Evolutionary conservation across 2,113 vertebrate genomes (phyloP), one percentile per base, ranked within the genome.

Genomic region (Syrmaticus mikado): DNA sequence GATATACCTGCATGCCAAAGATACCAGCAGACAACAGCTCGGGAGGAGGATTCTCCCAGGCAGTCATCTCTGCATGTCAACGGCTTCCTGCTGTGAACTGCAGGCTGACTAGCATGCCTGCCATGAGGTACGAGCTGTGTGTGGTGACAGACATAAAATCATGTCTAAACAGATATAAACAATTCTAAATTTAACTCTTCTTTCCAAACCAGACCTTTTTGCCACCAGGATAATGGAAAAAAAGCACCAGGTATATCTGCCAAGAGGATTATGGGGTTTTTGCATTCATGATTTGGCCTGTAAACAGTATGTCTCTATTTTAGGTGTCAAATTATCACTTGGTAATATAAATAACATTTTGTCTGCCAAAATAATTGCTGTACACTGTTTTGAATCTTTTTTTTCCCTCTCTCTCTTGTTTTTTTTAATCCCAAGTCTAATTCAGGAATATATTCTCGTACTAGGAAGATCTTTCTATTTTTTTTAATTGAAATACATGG

Each of bases 291-390:
- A 77, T 48, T 73, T 85, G 70, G 72, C 45, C 57, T 66, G 38
- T 57, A 93, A 83, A 88, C 11, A 67, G 41, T 58, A 77, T 2
- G n/a, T 36, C 65, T 89, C 22, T 40, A 66, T 10, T 73, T 76
- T 73, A 41, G 50, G 82, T 87, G 83, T 60, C 46, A 64, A 72
- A 60, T 94, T 90, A 58, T 38, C 65, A 50, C 36, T 78, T 27
- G 58, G 52, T 90, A 78, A 72, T 88, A 70, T 58, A 77, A 90
- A 88, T 60, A 34, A 80, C 30, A 18, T 62, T 67, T 87, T 89
- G 43, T 34, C 64, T 90, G 82, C 28, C 75, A 93, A 93, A 94
- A 82, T 89, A 85, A 77, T 81, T 87, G 55, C 43, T 78, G 38
- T 81, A 58, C 4, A 5, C 25, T 10, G 41, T 24, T 92, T 81